Percentiles rank a stretch among this genome's conserved stretches.
phyloP scores from a whole-genome alignment of 2,113 vertebrate species.

The Machaerirhynchus nigripectus region DNA sequence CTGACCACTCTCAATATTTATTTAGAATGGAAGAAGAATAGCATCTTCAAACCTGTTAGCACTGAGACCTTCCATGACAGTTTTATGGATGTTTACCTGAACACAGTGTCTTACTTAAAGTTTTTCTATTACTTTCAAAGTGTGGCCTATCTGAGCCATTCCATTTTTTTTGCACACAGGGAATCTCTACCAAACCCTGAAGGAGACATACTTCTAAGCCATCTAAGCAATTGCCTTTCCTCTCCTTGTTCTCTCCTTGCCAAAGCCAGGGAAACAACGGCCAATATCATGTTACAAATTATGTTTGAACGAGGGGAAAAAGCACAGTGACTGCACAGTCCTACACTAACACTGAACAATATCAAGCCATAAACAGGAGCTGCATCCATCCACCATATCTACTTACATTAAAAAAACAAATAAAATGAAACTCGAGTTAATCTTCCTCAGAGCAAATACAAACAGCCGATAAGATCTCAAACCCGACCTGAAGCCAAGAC shows the following conservation, averaged over 20 bases:
- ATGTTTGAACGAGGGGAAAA: not conserved
- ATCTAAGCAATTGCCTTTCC: not conserved
- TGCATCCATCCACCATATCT: not conserved
- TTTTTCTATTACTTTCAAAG: not conserved
- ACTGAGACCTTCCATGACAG: not conserved
- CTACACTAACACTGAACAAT: not conserved
- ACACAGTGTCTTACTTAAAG: not conserved
- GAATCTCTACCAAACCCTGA: not conserved
- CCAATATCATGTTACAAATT: not conserved
- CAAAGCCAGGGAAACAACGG: not conserved
- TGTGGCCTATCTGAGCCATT: not conserved
- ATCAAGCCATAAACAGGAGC: not conserved
- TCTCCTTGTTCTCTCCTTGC: not conserved
- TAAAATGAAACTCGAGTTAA: not conserved
- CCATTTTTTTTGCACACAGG: not conserved
- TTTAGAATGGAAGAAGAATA: not conserved
- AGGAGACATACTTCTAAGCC: not conserved
- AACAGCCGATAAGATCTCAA: not conserved
- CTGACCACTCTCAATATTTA: not conserved
- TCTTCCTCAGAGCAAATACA: not conserved
- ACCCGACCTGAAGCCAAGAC: not conserved
- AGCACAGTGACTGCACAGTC: not conserved
- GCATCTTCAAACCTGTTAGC: not conserved
- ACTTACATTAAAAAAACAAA: not conserved
- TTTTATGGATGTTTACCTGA: not conserved